A percentile compares a stretch with the other conserved stretches of the same genome.
These are phyloP conservation scores for Polypedilum vanderplanki DNA, from an alignment of 1,140 invertebrate species.

Conservation along the genomic window DNA sequence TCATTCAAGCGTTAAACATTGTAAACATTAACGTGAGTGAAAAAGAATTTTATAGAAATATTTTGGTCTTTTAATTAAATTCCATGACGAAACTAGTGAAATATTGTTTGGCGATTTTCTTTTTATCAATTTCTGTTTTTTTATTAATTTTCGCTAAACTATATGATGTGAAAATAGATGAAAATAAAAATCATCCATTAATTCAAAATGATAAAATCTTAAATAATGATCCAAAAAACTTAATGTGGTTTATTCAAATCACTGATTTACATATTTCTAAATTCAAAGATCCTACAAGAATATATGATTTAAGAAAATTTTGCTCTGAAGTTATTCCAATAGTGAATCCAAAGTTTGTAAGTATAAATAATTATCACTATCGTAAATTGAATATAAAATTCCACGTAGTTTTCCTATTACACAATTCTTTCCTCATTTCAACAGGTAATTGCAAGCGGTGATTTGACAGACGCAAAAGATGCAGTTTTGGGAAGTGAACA, in stretches of 20 bases:
- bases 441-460: slow-evolving; percentile 72
- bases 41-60: too few relatives aligned
- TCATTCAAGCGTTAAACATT: too few relatives aligned
- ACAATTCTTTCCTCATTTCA: neutral
- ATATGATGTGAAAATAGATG: neutral
- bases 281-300: slow-evolving; percentile 48
- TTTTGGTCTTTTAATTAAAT: neutral
- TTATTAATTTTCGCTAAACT: neutral
- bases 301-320: slow-evolving; percentile 72
- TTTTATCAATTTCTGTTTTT: slow-evolving; percentile 15
- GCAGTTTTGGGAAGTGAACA: slow-evolving; percentile 71
- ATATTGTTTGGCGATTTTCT: neutral
- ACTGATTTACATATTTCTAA: slow-evolving; percentile 34
- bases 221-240: slow-evolving; percentile 50
- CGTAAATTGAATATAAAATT: neutral
- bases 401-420: neutral
- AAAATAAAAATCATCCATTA: neutral
- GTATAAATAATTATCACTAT: too few relatives aligned
- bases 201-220: slow-evolving; percentile 43
- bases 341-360: slow-evolving; percentile 63
- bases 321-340: slow-evolving; percentile 64
- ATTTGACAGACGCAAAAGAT: slow-evolving; percentile 84
- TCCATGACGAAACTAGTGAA: neutral
- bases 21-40: too few relatives aligned
- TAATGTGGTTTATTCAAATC: slow-evolving; percentile 74